These are phyloP conservation scores for Tympanuchus pallidicinctus DNA, from an alignment of 2,113 vertebrate genomes.

Conservation along the genomic window DNA sequence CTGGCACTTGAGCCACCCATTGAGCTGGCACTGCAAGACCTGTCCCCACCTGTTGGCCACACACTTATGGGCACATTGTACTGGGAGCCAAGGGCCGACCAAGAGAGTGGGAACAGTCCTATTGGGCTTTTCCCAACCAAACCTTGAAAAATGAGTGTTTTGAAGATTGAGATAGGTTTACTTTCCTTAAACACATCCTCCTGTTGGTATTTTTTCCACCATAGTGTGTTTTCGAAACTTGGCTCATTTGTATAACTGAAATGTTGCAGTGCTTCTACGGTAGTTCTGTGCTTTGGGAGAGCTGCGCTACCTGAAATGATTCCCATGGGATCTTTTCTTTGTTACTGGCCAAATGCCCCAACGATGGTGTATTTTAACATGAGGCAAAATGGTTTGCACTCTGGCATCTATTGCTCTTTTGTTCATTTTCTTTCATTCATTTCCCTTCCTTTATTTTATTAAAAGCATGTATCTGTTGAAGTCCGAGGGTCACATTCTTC, in stretches of 20 bases:
- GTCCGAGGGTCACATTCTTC: slow-evolving; percentile 1
- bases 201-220: not conserved
- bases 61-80: not conserved
- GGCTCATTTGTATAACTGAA: not conserved
- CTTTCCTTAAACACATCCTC: not conserved
- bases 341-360: not conserved
- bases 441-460: not conserved
- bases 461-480: not conserved
- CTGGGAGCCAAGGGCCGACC: not conserved
- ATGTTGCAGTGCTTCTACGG: not conserved
- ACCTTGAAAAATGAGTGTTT: slow-evolving; percentile 29
- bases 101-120: not conserved
- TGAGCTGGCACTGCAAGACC: slow-evolving; percentile 20
- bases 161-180: not conserved
- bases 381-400: not conserved
- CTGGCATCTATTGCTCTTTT: not conserved
- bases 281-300: not conserved
- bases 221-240: not conserved
- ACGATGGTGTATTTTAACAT: not conserved
- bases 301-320: not conserved
- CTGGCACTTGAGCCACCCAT: slow-evolving; percentile 30
- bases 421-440: not conserved
- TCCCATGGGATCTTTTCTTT: not conserved
- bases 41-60: not conserved
- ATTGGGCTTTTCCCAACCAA: not conserved